These are phyloP conservation scores for Sebastes diaconus DNA, from an alignment of 2,797 vertebrate genomes.

Conservation along the genomic window DNA sequence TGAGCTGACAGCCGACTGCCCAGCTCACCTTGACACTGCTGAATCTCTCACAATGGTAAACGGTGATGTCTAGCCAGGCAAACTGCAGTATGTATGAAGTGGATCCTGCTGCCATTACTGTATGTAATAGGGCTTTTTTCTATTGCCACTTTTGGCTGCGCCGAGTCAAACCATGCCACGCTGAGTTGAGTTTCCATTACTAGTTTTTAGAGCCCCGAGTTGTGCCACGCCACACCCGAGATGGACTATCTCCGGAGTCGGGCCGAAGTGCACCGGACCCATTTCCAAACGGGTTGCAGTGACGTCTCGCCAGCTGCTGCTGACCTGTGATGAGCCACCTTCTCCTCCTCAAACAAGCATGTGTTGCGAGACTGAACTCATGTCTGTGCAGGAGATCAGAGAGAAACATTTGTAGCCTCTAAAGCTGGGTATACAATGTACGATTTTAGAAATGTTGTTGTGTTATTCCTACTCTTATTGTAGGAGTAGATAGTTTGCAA, in stretches of 20 bases:
- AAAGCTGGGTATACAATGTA: too few species aligned
- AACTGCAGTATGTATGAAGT: slow-evolving; percentile 22
- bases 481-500: too few species aligned
- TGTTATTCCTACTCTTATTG: too few species aligned
- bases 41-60: slow-evolving; percentile 1
- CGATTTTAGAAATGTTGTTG: too few species aligned
- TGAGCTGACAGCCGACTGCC: neutral
- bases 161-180: neutral
- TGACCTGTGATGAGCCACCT: accelerated
- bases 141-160: neutral
- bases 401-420: too few species aligned
- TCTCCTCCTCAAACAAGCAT: too few species aligned
- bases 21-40: slow-evolving; percentile 2
- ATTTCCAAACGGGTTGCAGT: neutral
- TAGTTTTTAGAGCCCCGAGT: neutral
- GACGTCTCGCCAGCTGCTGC: too few species aligned
- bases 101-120: slow-evolving; percentile 21
- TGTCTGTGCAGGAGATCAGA: too few species aligned
- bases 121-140: neutral
- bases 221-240: neutral
- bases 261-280: neutral
- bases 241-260: neutral
- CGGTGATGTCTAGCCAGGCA: neutral
- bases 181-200: neutral
- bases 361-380: too few species aligned